Conservation (phyloP, 2,113 vertebrate genomes). For the Oophaga pumilio region DNA sequence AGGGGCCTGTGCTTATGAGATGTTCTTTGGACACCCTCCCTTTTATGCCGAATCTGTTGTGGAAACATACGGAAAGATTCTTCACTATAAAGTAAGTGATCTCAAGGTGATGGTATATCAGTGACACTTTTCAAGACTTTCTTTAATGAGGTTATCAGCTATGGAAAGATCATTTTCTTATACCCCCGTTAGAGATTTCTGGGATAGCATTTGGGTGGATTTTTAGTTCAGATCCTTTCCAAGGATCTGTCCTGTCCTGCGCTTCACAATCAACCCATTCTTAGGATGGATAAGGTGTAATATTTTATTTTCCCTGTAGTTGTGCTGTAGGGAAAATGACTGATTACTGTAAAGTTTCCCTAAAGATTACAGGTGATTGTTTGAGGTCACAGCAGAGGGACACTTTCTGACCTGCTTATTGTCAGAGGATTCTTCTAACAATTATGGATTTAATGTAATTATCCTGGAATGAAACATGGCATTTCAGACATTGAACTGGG, state of each 20-base stretch:
- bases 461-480: no score
- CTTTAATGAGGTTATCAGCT: neutral
- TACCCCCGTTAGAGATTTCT: neutral
- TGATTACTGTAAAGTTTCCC: neutral
- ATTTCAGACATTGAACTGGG: no score
- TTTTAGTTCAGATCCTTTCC: neutral
- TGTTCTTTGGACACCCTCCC: constrained; percentile 83
- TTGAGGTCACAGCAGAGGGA: no score
- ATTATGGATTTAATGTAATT: no score
- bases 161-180: neutral
- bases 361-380: neutral
- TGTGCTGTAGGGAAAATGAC: neutral
- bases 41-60: constrained; percentile 83
- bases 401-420: neutral
- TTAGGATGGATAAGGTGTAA: neutral
- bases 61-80: constrained; percentile 86
- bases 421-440: neutral
- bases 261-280: neutral
- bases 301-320: neutral
- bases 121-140: neutral
- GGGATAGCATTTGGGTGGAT: neutral
- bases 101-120: neutral
- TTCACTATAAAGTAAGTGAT: constrained; percentile 78
- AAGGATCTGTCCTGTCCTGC: neutral
- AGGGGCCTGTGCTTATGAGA: constrained; percentile 84